Conservation (phyloP, 2,113 vertebrate genomes). For the Ceratotherium simum region DNA sequence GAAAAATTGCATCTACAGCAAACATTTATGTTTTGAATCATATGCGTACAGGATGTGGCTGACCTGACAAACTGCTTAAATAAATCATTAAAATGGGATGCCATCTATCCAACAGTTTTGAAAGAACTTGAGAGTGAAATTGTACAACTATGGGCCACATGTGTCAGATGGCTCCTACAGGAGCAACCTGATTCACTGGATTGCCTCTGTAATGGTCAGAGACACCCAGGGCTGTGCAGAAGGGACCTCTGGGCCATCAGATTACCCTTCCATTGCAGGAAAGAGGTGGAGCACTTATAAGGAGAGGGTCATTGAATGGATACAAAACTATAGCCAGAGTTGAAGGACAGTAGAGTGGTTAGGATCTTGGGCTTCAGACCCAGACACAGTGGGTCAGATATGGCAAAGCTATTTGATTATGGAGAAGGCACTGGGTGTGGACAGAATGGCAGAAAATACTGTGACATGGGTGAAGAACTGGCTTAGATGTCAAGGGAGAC, state of each 20-base stretch:
- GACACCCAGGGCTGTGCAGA: background rate
- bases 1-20: slow-evolving; percentile 75
- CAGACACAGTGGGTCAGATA: background rate
- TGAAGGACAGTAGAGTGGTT: background rate
- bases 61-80: slow-evolving; percentile 80
- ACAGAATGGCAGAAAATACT: background rate
- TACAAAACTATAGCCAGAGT: background rate
- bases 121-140: slow-evolving; percentile 57
- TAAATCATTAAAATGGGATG: slow-evolving; percentile 78
- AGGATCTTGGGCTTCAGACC: background rate
- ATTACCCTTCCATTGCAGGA: background rate
- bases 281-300: background rate
- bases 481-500: slow-evolving; percentile 13
- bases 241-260: background rate
- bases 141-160: background rate
- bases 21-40: slow-evolving; percentile 76
- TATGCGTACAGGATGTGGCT: slow-evolving; percentile 54
- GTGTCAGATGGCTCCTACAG: background rate
- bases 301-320: background rate
- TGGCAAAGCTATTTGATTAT: background rate
- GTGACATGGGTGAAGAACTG: background rate
- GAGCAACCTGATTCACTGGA: background rate
- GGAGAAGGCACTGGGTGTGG: background rate
- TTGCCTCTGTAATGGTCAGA: background rate
- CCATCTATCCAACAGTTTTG: slow-evolving; percentile 55